Evolutionary conservation across 2,888 invertebrate genomes (phyloP).

Genomic region (Coremacera marginata): DNA sequence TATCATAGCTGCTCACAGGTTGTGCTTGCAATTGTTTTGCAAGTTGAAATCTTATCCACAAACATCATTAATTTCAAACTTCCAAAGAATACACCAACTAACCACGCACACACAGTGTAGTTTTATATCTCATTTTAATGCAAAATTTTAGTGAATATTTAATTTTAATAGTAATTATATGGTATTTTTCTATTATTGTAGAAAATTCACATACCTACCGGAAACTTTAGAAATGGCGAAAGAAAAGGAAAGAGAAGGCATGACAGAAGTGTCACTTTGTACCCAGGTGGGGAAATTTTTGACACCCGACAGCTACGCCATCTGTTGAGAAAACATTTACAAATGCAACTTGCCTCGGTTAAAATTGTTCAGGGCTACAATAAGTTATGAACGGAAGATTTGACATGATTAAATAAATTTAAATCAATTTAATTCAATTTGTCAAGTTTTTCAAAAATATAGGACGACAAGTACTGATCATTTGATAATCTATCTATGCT

Average conservation of each 20-base stretch:
- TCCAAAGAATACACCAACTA: constrained; percentile 45
- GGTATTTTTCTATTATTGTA: constrained; percentile 38
- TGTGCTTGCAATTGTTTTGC: neutral
- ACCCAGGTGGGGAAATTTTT: constrained; percentile 24
- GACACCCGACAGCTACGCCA: neutral
- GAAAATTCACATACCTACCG: constrained; percentile 67
- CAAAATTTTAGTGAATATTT: constrained; percentile 39
- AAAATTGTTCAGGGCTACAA: too few relatives aligned
- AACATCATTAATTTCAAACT: constrained; percentile 54
- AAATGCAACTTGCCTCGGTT: neutral
- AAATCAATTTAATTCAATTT: too few relatives aligned
- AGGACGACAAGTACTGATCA: too few relatives aligned
- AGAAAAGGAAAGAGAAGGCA: constrained; percentile 57
- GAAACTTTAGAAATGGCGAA: constrained; percentile 69
- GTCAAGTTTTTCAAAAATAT: too few relatives aligned
- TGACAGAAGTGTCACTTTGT: constrained; percentile 50
- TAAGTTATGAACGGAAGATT: too few relatives aligned
- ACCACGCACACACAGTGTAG: constrained; percentile 38
- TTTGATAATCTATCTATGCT: too few relatives aligned
- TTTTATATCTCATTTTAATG: constrained; percentile 39
- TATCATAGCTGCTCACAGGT: neutral
- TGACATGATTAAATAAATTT: too few relatives aligned
- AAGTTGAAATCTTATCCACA: constrained; percentile 51
- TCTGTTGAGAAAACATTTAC: neutral
- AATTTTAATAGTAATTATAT: constrained; percentile 34